Evolutionary conservation across 2,797 vertebrate species (phyloP), one percentile per base, ranked within the genome.

Genomic region (Esox masquinongy): DNA sequence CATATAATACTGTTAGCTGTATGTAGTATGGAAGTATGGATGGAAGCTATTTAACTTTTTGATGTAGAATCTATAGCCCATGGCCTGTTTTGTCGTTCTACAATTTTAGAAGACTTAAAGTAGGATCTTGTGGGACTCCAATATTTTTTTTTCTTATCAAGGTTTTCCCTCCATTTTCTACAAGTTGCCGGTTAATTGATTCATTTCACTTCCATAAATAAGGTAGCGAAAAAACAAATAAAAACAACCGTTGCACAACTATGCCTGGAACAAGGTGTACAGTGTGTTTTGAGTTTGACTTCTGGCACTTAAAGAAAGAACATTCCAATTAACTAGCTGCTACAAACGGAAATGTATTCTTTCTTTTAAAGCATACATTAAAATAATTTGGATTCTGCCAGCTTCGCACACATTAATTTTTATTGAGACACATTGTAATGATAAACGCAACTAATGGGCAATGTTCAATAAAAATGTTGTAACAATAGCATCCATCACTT

Each of bases 291-390:
- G 31, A 73, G 70, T 81, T 83, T 29, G 22, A 26, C 51, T 11
- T 73, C 74, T 86, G 82, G 84, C 79, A 51, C 19, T 2, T 9
- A 63, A 36, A 79, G 72, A 29, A 86, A 85, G 78, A 59, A 14
- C 24, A 7, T n/a, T 15, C 47, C 5, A 68, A 71, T 79, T 72
- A 50, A 17, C 22, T 22, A 78, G 75, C 16, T 24, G 68, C 64
- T 56, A 63, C 74, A 63, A 73, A 81, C 12, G 49, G 79, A 71
- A 77, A 79, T 63, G 6, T n/a, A 68, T 73, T 36, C 59, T 74
- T 14, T 4, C 76, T 78, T 73, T 85, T 66, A 78, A 76, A 67
- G 29, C 67, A 82, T 5, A 9, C 59, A 63, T 76, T 78, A 70
- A 74, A 76, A 74, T 0, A 70, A 67, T 68, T 73, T 69, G 43